Conservation (phyloP, 2,797 vertebrate species). For the Mus spretus region DNA sequence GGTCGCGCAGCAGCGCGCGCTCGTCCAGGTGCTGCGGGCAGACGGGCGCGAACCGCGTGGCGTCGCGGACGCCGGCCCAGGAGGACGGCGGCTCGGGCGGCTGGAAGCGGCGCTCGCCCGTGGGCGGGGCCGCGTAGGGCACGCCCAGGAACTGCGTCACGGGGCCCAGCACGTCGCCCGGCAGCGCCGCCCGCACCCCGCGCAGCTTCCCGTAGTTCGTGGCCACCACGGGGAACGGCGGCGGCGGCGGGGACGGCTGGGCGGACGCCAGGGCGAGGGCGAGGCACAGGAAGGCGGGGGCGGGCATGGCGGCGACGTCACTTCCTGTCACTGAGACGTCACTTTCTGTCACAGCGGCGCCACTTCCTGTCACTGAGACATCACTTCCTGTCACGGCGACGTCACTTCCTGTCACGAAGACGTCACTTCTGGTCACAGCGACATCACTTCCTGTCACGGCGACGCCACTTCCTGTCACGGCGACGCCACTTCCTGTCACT, state of each 20-base stretch:
- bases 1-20: background rate
- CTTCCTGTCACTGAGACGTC: no score
- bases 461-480: no score
- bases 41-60: background rate
- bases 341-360: no score
- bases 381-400: no score
- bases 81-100: background rate
- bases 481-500: no score
- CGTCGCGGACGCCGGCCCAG: background rate
- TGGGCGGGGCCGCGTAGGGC: background rate
- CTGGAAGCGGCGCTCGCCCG: background rate
- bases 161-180: background rate
- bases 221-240: background rate
- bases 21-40: background rate
- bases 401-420: no score
- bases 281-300: no score
- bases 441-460: no score
- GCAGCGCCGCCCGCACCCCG: fast-evolving
- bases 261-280: no score
- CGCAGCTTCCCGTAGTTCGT: background rate
- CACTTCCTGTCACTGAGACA: no score
- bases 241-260: fast-evolving
- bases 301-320: no score
- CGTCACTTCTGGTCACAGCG: no score
- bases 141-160: background rate